A percentile compares a stretch with the other conserved stretches of the same genome.
Evolutionary conservation across 2,113 vertebrate genomes (phyloP).

Genomic region (Dipodomys merriami): DNA sequence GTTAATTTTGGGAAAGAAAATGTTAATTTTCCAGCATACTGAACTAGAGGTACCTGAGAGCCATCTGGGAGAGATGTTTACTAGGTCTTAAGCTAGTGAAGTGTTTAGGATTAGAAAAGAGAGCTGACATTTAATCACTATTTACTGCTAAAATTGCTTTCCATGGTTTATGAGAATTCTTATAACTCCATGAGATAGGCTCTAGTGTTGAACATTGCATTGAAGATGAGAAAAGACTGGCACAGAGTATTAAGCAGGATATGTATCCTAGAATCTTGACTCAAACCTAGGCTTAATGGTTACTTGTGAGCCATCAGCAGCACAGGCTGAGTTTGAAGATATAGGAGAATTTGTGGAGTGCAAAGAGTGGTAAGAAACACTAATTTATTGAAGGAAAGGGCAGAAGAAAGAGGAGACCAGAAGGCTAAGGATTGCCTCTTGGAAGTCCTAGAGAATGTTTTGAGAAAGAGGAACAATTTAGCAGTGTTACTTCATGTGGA

Average conservation of each 20-base stretch:
- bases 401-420: background rate
- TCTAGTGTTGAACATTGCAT: background rate
- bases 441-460: background rate
- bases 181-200: background rate
- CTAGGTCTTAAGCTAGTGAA: background rate
- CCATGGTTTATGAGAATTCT: background rate
- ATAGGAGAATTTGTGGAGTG: background rate
- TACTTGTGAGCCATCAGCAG: background rate
- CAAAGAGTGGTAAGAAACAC: background rate
- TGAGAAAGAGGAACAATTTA: background rate
- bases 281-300: background rate
- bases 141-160: background rate
- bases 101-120: conserved; percentile 6
- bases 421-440: background rate
- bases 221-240: background rate
- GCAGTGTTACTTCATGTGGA: background rate
- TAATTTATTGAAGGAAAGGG: background rate
- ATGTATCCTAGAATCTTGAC: background rate
- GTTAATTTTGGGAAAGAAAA: background rate
- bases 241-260: background rate
- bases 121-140: background rate
- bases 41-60: background rate
- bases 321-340: background rate
- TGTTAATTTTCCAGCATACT: background rate
- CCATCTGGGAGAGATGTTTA: background rate